Evolutionary conservation across 2,888 invertebrate genomes (phyloP).

Genomic region (Plutella xylostella): DNA sequence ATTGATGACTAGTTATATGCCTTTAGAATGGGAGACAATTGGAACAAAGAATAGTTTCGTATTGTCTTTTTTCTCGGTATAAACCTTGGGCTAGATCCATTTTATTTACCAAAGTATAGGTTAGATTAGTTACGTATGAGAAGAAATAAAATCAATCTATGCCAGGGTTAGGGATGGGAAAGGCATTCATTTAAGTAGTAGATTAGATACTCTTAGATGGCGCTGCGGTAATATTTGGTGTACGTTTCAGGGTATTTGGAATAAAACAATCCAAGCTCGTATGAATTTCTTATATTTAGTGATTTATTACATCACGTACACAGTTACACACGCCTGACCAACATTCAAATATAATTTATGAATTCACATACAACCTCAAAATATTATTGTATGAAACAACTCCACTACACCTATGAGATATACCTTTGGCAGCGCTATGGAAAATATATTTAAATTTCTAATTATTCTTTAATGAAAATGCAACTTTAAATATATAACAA

Average conservation of each 20-base stretch:
- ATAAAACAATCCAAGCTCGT: neutral
- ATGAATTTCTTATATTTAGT: constrained; percentile 7
- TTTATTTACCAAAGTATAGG: too few species aligned
- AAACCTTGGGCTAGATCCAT: too few species aligned
- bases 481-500: constrained; percentile 66
- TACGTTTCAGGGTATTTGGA: neutral
- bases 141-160: too few species aligned
- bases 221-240: too few species aligned
- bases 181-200: too few species aligned
- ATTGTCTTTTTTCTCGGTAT: too few species aligned
- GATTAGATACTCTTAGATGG: too few species aligned
- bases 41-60: too few species aligned
- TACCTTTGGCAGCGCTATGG: constrained; percentile 71
- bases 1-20: too few species aligned
- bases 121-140: too few species aligned
- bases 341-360: constrained; percentile 61
- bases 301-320: constrained; percentile 30
- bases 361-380: constrained; percentile 62
- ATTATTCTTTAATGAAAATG: constrained; percentile 60
- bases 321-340: constrained; percentile 52
- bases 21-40: too few species aligned
- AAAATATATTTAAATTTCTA: constrained; percentile 66
- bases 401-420: constrained; percentile 61
- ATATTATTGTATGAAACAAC: constrained; percentile 58
- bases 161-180: too few species aligned